Conservation (phyloP, 2,888 invertebrate genomes). For the Phyllotreta cruciferae region DNA sequence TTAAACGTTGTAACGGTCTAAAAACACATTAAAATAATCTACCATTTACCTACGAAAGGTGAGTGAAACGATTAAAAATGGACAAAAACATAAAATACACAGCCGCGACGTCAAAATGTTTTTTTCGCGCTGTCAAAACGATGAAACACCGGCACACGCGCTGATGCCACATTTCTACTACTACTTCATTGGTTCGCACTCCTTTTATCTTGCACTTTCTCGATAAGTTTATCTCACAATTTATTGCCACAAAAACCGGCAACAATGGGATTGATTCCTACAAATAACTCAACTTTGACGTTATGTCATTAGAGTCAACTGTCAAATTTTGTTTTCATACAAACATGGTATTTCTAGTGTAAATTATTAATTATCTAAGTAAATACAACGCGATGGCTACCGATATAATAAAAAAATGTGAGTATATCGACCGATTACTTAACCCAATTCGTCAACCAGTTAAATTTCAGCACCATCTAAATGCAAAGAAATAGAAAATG, state of each 20-base stretch:
- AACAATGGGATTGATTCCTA: too few relatives aligned
- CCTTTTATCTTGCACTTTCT: too few relatives aligned
- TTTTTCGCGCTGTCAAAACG: constrained; percentile 40
- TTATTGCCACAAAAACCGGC: too few relatives aligned
- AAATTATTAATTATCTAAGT: neutral
- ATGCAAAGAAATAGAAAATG: constrained; percentile 54
- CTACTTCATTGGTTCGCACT: too few relatives aligned
- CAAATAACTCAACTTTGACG: too few relatives aligned
- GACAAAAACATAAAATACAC: constrained; percentile 44
- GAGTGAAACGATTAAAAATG: constrained; percentile 45
- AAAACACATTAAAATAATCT: constrained; percentile 35
- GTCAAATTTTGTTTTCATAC: neutral
- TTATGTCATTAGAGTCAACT: too few relatives aligned
- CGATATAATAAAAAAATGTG: constrained; percentile 46
- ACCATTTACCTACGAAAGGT: constrained; percentile 38
- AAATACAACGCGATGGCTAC: constrained; percentile 32
- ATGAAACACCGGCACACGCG: constrained; percentile 21
- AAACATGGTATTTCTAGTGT: neutral
- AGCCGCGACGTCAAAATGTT: constrained; percentile 39
- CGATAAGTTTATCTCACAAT: too few relatives aligned
- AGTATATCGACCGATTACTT: constrained; percentile 18
- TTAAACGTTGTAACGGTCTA: constrained; percentile 40
- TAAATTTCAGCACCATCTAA: constrained; percentile 43
- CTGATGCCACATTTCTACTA: neutral
- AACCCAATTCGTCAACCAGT: neutral